Percentiles rank a stretch among this genome's conserved stretches.
Evolutionary conservation across 2,888 invertebrate genomes (phyloP).

Genomic region (Leucophenga montana): DNA sequence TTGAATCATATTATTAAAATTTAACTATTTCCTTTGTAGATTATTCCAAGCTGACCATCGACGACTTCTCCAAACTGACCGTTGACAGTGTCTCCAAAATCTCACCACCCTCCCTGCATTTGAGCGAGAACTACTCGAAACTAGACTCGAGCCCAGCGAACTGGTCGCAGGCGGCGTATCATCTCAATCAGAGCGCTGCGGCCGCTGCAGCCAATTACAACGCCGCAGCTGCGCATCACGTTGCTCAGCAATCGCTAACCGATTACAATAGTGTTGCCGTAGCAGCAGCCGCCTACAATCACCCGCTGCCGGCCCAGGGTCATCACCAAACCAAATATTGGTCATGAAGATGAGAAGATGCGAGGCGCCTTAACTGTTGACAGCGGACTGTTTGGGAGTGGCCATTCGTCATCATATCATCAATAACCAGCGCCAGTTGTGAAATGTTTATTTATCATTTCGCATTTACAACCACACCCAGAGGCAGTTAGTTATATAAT

Average conservation of each 20-base stretch:
- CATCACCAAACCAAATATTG: conserved; percentile 70
- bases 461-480: conserved; percentile 37
- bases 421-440: not conserved
- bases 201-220: conserved; percentile 69
- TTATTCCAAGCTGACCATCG: conserved; percentile 75
- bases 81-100: conserved; percentile 72
- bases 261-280: conserved; percentile 63
- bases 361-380: not conserved
- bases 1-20: no score
- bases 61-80: conserved; percentile 74
- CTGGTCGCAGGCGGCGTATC: conserved; percentile 71
- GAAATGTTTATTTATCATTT: not conserved
- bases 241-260: conserved; percentile 63
- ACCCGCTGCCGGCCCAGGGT: conserved; percentile 67
- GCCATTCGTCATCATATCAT: conserved; percentile 7
- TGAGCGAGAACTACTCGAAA: conserved; percentile 70
- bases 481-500: conserved; percentile 46
- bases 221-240: conserved; percentile 65
- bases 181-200: conserved; percentile 69
- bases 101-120: conserved; percentile 70
- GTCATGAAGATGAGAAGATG: conserved; percentile 59
- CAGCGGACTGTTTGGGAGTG: not conserved
- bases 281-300: conserved; percentile 67
- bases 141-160: conserved; percentile 68
- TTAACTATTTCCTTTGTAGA: conserved; percentile 64